Percentiles rank a stretch among this genome's conserved stretches.
These are phyloP conservation scores for Poicephalus meyeri DNA, from an alignment of 2,113 vertebrate genomes.

Conservation along the genomic window DNA sequence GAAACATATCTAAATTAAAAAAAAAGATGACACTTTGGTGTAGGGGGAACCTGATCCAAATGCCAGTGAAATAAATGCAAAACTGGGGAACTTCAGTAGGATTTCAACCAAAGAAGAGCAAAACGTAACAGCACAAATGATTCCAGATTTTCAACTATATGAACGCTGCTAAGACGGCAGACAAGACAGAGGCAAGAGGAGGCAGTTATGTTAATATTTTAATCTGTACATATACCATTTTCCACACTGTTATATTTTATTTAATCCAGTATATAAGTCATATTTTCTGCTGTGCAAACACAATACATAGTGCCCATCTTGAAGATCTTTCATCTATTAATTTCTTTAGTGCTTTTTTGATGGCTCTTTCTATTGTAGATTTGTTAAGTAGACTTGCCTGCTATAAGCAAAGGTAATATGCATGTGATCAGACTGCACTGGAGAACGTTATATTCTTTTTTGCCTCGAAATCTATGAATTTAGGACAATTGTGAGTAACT, in stretches of 20 bases:
- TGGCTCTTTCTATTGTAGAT: not conserved
- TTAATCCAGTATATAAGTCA: not conserved
- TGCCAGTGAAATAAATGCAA: not conserved
- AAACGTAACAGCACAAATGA: not conserved
- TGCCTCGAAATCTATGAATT: not conserved
- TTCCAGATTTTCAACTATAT: not conserved
- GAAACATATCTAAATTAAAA: not conserved
- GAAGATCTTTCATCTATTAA: not conserved
- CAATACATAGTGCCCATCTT: not conserved
- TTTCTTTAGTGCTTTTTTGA: not conserved
- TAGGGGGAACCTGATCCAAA: not conserved
- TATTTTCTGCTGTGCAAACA: not conserved
- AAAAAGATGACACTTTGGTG: accelerated
- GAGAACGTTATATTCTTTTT: not conserved
- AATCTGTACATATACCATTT: slow-evolving; percentile 83
- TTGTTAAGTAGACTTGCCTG: not conserved
- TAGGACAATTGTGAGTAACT: not conserved
- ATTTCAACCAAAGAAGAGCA: not conserved
- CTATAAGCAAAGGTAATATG: not conserved
- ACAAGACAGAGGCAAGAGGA: slow-evolving; percentile 2
- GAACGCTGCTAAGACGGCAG: not conserved
- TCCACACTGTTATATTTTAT: slow-evolving; percentile 82
- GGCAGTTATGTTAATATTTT: slow-evolving; percentile 82
- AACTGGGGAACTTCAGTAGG: not conserved
- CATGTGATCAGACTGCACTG: not conserved